phyloP scores from a whole-genome alignment of 2,113 vertebrate genomes.

The Panthera tigris region DNA sequence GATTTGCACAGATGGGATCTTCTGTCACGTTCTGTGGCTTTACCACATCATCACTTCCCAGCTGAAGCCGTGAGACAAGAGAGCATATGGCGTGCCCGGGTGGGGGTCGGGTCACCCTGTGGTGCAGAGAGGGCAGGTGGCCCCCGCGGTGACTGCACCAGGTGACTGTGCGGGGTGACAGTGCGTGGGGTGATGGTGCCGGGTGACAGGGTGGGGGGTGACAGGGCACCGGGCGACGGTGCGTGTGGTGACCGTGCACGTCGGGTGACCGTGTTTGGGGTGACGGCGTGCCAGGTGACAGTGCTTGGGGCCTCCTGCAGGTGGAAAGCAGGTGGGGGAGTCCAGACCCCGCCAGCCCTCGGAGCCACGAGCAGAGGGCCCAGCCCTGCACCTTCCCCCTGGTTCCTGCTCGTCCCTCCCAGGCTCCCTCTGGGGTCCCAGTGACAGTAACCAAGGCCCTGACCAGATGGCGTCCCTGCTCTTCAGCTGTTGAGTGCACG shows the following conservation, averaged over 20 bases:
- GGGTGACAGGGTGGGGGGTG: too few relatives aligned
- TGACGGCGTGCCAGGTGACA: too few relatives aligned
- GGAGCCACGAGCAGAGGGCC: background rate
- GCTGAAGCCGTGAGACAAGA: accelerated
- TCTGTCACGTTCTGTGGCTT: too few relatives aligned
- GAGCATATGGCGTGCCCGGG: accelerated
- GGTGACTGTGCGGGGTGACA: too few relatives aligned
- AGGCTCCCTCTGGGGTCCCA: accelerated
- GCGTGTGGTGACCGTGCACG: too few relatives aligned
- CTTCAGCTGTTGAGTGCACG: accelerated
- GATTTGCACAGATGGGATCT: background rate
- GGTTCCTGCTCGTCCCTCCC: background rate
- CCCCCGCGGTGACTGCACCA: background rate
- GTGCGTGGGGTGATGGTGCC: too few relatives aligned
- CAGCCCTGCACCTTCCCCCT: background rate
- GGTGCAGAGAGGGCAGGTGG: background rate
- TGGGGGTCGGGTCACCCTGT: background rate
- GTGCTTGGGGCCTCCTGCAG: background rate
- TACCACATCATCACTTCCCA: accelerated
- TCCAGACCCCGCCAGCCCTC: background rate
- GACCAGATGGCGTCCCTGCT: accelerated
- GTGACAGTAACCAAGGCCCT: accelerated
- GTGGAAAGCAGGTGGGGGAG: background rate
- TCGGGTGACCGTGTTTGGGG: too few relatives aligned
- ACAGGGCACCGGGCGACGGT: too few relatives aligned